Evolutionary conservation across 2,113 vertebrate genomes (phyloP).

Genomic region (Calcarius ornatus): DNA sequence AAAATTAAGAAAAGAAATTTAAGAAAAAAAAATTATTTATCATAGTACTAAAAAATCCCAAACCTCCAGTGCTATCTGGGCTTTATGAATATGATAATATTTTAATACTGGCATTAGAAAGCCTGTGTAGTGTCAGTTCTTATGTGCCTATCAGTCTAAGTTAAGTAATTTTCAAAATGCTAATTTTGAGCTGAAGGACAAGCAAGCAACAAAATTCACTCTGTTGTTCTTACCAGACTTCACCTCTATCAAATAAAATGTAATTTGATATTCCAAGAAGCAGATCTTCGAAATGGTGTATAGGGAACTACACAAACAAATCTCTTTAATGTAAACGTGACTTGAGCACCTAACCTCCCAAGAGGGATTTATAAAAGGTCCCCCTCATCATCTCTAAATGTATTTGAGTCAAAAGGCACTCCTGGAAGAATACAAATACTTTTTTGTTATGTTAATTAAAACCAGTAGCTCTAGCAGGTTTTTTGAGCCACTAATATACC

Average conservation of each 20-base stretch:
- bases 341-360: constrained; percentile 14
- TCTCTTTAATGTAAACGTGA: neutral
- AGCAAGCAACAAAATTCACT: neutral
- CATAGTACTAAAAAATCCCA: neutral
- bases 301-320: constrained; percentile 20
- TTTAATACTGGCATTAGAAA: neutral
- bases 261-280: constrained; percentile 38
- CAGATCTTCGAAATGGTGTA: neutral
- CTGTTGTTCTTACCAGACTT: neutral
- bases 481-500: neutral
- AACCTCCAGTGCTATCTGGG: neutral
- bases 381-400: constrained; percentile 1
- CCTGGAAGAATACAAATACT: neutral
- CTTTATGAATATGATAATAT: neutral
- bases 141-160: neutral
- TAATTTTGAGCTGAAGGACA: constrained; percentile 37
- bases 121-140: neutral
- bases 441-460: constrained; percentile 33
- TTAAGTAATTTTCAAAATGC: constrained; percentile 3
- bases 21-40: neutral
- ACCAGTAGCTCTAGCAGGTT: neutral
- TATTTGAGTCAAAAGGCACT: neutral
- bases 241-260: neutral
- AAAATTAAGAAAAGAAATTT: neutral
- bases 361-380: neutral